Percentiles rank a stretch among this genome's conserved stretches.
Conservation (phyloP, 2,797 vertebrate genomes). For the Ptychadena robeensis region DNA sequence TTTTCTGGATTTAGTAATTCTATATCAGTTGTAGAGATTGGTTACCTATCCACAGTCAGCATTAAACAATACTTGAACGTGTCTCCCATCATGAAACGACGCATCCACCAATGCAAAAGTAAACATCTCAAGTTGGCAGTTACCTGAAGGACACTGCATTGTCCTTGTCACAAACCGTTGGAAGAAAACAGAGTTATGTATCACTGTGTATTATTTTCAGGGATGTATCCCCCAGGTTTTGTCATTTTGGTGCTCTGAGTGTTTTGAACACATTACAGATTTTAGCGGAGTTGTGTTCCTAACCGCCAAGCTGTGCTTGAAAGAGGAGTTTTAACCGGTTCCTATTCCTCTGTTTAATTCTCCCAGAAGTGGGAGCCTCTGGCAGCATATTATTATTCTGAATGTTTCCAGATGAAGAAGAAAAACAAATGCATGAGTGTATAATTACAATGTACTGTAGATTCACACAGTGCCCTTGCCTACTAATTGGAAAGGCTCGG, state of each 20-base stretch:
- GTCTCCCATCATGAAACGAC: background rate
- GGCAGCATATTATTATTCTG: constrained; percentile 57
- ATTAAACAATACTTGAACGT: background rate
- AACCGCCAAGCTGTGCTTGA: background rate
- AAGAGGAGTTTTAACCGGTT: constrained; percentile 39
- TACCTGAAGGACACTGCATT: constrained; percentile 25
- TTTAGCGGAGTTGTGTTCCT: constrained; percentile 23
- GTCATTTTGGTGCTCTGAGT: constrained; percentile 28
- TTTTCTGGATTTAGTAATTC: background rate
- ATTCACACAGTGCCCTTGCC: constrained; percentile 48
- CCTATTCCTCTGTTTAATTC: constrained; percentile 23
- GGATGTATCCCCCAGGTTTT: constrained; percentile 38
- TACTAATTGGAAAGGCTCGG: constrained; percentile 55
- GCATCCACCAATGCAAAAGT: background rate
- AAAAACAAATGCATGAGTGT: constrained; percentile 58
- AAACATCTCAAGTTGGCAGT: background rate
- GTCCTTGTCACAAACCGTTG: constrained; percentile 3
- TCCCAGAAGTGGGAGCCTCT: constrained; percentile 42
- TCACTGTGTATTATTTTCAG: constrained; percentile 13
- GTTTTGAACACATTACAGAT: constrained; percentile 43
- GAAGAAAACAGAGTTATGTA: background rate
- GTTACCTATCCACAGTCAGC: background rate
- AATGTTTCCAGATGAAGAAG: constrained; percentile 45
- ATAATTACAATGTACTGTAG: constrained; percentile 57
- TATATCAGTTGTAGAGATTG: background rate